Evolutionary conservation across 2,888 invertebrate species (phyloP).

Genomic region (Muschampia plurimacula): DNA sequence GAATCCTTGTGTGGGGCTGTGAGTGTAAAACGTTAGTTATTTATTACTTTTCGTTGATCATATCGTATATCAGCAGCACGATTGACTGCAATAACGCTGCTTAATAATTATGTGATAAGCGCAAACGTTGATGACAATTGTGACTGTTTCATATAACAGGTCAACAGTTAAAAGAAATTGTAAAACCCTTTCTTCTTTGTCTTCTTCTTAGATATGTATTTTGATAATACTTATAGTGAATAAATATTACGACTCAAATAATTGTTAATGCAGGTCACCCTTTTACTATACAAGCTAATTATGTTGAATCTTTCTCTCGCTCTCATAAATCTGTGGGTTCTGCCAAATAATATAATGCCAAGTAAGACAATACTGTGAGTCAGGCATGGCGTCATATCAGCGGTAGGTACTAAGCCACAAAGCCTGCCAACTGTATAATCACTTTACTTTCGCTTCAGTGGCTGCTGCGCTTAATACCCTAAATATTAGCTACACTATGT

Average conservation of each 20-base stretch:
- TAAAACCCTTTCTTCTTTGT: neutral
- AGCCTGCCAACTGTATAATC: constrained; percentile 35
- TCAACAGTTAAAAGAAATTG: neutral
- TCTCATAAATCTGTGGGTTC: neutral
- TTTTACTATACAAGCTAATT: neutral
- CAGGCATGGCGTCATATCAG: constrained; percentile 38
- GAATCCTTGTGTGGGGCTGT: no score
- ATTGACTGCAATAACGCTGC: no score
- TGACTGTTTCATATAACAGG: no score
- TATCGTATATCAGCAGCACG: neutral
- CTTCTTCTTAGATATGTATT: neutral
- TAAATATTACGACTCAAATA: neutral
- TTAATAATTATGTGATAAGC: no score
- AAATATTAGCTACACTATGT: neutral
- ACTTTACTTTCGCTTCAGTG: constrained; percentile 25
- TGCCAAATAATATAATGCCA: neutral
- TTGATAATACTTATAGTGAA: no score
- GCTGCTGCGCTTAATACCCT: constrained; percentile 3
- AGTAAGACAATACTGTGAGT: constrained; percentile 20
- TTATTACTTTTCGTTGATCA: neutral
- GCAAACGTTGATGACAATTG: no score
- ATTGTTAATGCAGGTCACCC: neutral
- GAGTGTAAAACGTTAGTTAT: no score
- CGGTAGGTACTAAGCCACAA: constrained; percentile 1
- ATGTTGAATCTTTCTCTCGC: neutral